phyloP scores from a whole-genome alignment of 2,888 invertebrate genomes.

The Mesodorylaimus sp. region DNA sequence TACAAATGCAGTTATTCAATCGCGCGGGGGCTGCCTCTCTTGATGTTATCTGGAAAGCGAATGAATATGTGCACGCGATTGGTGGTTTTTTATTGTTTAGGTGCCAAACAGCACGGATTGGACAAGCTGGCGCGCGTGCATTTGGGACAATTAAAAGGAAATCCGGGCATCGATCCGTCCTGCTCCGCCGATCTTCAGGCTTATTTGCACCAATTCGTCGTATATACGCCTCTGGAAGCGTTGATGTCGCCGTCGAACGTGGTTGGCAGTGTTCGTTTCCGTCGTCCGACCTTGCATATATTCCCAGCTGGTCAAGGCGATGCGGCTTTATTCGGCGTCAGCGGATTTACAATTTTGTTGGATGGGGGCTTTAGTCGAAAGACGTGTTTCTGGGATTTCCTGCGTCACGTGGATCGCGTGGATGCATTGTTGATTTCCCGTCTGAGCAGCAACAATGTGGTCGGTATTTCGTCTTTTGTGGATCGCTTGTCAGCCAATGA shows the following conservation, averaged over 20 bases:
- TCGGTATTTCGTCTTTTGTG: too few relatives aligned
- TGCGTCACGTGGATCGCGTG: conserved; percentile 70
- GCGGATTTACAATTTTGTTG: conserved; percentile 81
- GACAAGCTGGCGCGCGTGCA: neutral
- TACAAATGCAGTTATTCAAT: too few relatives aligned
- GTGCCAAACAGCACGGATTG: neutral
- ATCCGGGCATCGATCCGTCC: too few relatives aligned
- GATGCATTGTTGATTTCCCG: too few relatives aligned
- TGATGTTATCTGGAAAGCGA: too few relatives aligned
- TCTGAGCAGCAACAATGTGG: too few relatives aligned
- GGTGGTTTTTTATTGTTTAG: too few relatives aligned
- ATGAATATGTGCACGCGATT: too few relatives aligned
- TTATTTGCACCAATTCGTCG: neutral
- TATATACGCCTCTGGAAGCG: neutral
- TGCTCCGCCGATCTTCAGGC: neutral
- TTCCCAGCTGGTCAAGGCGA: conserved; percentile 91
- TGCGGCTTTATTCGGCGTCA: conserved; percentile 85
- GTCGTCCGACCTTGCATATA: conserved; percentile 83
- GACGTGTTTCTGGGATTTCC: conserved; percentile 94
- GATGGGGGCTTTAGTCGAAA: conserved; percentile 84
- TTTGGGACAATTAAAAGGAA: neutral
- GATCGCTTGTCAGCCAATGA: too few relatives aligned
- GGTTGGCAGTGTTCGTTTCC: conserved; percentile 75
- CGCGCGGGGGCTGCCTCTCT: too few relatives aligned
- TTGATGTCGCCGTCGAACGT: conserved; percentile 78